Evolutionary conservation across 1,140 invertebrate species (phyloP), one percentile per base, ranked within the genome.

Genomic region (Eciton burchellii): DNA sequence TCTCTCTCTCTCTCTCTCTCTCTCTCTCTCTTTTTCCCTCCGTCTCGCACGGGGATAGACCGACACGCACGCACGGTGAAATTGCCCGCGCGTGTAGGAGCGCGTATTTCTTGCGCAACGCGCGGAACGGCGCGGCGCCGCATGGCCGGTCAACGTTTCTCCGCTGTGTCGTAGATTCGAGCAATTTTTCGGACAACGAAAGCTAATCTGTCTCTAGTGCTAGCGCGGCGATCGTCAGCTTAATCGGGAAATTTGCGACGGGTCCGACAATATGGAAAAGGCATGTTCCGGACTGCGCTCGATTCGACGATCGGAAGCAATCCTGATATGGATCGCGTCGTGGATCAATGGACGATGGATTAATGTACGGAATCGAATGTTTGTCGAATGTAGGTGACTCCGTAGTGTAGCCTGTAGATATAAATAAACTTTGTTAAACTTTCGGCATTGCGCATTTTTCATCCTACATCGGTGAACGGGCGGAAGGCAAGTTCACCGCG

Each of bases 71-170:
- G 81, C 68, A 81, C 63, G 56, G 71, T 43, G 82, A 88, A 88
- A 88, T 88, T 88, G 82, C 85, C 82, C 66, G 65, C 49, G 52
- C 43, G 60, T 60, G 76, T 84, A 87, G 82, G 47, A 83, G 76
- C 85, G 84, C 47, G 41, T 85, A 45, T 83, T 87, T 86, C 82
- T 86, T 87, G 85, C 59, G 82, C 73, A 82, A 74, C 59, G 57
- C 52, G 62, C 16, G 85, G 60, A 60, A 83, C 21, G 71, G 66
- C 81, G 66, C 82, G 66, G 45, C 63, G 24, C 12, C 26, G 60
- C 45, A 35, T 65, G 29, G 19, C 45, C 63, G 63, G 49, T 21
- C 26, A 81, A 63, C 59, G 52, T 79, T 81, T 81, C 68, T 60
- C 54, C 56, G 26, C 49, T 56, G 35, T 29, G 24, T 56, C 35